Conservation (phyloP, 2,113 vertebrate species). For the Sinocyclocheilus maitianheensis region DNA sequence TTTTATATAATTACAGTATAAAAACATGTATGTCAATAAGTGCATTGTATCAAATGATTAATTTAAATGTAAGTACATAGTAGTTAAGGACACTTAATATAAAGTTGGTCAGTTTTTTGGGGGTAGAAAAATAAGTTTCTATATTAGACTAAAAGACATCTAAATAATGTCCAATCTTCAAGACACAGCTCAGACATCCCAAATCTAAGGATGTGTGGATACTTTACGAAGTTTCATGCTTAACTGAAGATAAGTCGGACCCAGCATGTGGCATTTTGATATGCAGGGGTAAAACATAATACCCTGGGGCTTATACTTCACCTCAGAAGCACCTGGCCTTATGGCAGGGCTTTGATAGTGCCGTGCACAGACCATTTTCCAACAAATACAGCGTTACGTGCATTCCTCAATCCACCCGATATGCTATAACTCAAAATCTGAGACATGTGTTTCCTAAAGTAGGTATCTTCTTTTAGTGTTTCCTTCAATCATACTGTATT, state of each 20-base stretch:
- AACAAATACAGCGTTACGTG: conserved; percentile 45
- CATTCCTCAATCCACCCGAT: conserved; percentile 54
- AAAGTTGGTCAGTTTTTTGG: too few relatives aligned
- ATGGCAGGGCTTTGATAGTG: conserved; percentile 45
- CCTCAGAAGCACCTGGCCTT: conserved; percentile 44
- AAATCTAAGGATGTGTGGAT: conserved; percentile 37
- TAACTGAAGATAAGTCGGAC: conserved; percentile 39
- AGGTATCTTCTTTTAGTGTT: conserved; percentile 65
- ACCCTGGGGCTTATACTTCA: conserved; percentile 39
- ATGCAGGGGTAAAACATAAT: conserved; percentile 44
- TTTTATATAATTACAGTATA: too few relatives aligned
- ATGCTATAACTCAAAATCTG: conserved; percentile 59
- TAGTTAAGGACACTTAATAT: too few relatives aligned
- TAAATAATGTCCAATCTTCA: neutral
- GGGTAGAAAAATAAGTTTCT: neutral
- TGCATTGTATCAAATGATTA: too few relatives aligned
- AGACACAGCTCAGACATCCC: conserved; percentile 38
- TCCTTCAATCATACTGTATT: conserved; percentile 68
- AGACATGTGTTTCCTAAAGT: conserved; percentile 65
- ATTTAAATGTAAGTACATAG: too few relatives aligned
- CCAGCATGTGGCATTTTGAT: conserved; percentile 30
- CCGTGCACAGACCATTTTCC: conserved; percentile 38
- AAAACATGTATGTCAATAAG: too few relatives aligned
- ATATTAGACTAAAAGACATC: neutral
- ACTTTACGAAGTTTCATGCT: conserved; percentile 24